Base-by-base conservation (phyloP, 1,140 invertebrate genomes). In the Drosophila arizonae region DNA sequence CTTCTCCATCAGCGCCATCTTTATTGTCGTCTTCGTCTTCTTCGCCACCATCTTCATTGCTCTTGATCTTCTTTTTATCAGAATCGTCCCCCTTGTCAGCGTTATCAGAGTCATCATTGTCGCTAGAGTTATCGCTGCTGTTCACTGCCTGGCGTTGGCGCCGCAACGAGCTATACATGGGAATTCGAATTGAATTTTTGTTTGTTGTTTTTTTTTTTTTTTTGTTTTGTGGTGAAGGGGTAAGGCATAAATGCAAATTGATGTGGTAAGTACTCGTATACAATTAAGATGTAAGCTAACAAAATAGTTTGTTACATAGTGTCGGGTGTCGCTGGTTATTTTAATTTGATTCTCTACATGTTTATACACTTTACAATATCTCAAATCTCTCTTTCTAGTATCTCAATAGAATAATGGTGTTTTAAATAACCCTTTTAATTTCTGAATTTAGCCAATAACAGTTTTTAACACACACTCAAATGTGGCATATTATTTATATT, bases 101-200 rank as follows among this genome's bases (percentile, higher is more conserved):
- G n/a, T 81, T 68, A 55, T 67, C 69, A 50, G 68, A 60, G 65
- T 72, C 72, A 69, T 84, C 88, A 71, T 86, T 82, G 75, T 90
- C 76, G 52, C 77, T 88, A 56, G 84, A 88, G 68, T 89, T 90
- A 69, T 79, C 87, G 65, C 86, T 91, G 68, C 77, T 81, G 65
- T 84, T 90, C 26, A 86, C 77, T 69, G 74, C 86, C 70, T 85
- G 75, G 71, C 86, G 85, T 76, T 90, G 86, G 50, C 90, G 90
- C 13, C 90, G 78, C 74, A 91, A 90, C 79, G 90, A 91, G 90
- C 90, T 91, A 87, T 72, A 78, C 84, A 71, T 66, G 56, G 36
- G 61, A 63, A 84, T 79, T 76, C 84, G 85, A 75, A 85, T 84
- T 73, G 57, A 63, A 61, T 60, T 50, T 56, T 51, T 55, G 6